These are phyloP conservation scores for Epistrophella euchroma DNA, from an alignment of 2,888 invertebrate species.

Conservation along the genomic window DNA sequence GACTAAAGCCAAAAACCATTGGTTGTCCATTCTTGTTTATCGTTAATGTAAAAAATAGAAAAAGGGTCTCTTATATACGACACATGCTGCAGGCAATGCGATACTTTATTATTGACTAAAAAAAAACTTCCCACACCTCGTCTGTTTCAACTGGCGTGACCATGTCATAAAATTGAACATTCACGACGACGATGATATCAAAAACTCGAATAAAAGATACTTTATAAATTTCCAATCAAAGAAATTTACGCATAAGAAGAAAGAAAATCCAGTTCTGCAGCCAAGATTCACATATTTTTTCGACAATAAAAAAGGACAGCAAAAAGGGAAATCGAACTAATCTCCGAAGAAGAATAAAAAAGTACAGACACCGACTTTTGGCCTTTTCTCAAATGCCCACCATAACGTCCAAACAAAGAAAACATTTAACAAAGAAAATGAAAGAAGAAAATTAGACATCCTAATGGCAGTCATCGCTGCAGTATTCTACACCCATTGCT, in stretches of 20 bases:
- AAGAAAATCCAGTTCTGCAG: conserved; percentile 40
- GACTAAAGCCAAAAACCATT: neutral
- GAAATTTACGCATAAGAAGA: conserved; percentile 32
- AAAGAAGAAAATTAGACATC: conserved; percentile 65
- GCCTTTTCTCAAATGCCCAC: conserved; percentile 37
- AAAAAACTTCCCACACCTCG: conserved; percentile 61
- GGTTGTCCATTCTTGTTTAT: neutral
- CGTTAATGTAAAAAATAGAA: neutral
- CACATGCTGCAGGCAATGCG: conserved; percentile 16
- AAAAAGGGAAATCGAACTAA: conserved; percentile 58
- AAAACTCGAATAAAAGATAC: conserved; percentile 58
- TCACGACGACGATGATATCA: conserved; percentile 63
- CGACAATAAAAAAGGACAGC: conserved; percentile 62
- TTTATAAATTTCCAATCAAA: conserved; percentile 67
- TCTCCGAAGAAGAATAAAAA: conserved; percentile 38
- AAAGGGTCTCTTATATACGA: neutral
- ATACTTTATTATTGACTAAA: conserved; percentile 25
- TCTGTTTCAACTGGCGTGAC: conserved; percentile 54
- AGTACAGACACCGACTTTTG: conserved; percentile 24
- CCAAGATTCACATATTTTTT: conserved; percentile 62
- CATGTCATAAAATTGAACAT: conserved; percentile 61
- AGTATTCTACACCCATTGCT: conserved; percentile 23
- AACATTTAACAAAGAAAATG: conserved; percentile 59
- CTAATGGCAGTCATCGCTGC: conserved; percentile 55
- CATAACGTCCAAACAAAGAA: conserved; percentile 50